Base-by-base conservation (phyloP, 2,888 invertebrate genomes). In the Tubulanus polymorphus region DNA sequence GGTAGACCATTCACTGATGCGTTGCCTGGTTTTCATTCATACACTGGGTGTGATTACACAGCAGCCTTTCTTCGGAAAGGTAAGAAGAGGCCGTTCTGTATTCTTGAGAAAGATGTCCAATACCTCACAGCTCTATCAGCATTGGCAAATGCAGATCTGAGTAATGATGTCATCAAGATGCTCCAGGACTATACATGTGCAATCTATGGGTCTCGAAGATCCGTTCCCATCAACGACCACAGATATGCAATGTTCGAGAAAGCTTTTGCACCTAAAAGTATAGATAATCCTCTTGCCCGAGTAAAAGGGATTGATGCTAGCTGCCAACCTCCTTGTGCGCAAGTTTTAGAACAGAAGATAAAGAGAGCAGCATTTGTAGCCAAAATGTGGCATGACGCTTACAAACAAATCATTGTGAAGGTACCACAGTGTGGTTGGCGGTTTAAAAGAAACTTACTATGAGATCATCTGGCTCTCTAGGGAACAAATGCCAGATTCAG, bases 271-370 rank as follows among this genome's bases (percentile, higher is more conserved):
- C 41, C 41, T 3, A 41, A 41, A 23, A 41, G 28, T 3, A 27
- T 37, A 18, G 27, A 37, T 20, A 12, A 52, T 8, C 52, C 52
- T 3, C 46, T 52, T 23, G 35, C 25, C 15, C 41, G 46, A 15
- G 18, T 52, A 45, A 45, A 29, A 37, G 52, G 52, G 28, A 45
- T 52, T 37, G 52, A 52, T 45, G 52, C 45, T 15, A 52, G 37
- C 15, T 10, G 18, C 28, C 15, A 45, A 10, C 52, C 52, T 20
- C 45, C 52, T 5, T 52, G 52, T 46, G 29, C 41, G 20, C 3
- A 28, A 5, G 52, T 45, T 8, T 6, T 45, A 37, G 10, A 32
- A 15, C 20, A 20, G 23, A 37, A 51, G 20, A 51, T 51, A 25
- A 26, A 29, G 6, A 23, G 51, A 15, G 51, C 37, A 18, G 27